These are phyloP conservation scores for Cynaeus angustus DNA, from an alignment of 2,888 invertebrate genomes.

Conservation along the genomic window DNA sequence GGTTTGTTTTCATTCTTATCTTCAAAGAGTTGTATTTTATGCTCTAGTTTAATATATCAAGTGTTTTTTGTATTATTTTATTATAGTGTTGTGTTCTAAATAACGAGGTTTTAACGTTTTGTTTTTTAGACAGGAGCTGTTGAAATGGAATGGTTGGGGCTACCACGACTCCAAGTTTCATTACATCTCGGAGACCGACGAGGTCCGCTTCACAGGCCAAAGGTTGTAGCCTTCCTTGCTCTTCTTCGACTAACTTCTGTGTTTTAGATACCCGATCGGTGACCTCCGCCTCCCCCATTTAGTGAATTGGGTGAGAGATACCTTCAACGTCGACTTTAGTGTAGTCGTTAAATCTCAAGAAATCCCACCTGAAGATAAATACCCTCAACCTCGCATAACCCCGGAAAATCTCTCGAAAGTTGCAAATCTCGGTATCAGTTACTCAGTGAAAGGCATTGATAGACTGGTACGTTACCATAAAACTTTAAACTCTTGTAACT, in stretches of 20 bases:
- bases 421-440: constrained; percentile 73
- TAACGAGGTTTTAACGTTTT: too few relatives aligned
- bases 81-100: too few relatives aligned
- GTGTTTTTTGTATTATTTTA: too few relatives aligned
- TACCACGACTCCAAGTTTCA: constrained; percentile 95
- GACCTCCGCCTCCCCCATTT: constrained; percentile 84
- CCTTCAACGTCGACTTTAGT: constrained; percentile 80
- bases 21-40: background rate
- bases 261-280: constrained; percentile 83
- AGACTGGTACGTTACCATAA: constrained; percentile 73
- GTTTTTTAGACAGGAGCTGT: constrained; percentile 85
- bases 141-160: constrained; percentile 99
- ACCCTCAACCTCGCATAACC: constrained; percentile 80
- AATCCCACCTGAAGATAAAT: constrained; percentile 72
- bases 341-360: constrained; percentile 75
- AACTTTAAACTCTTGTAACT: background rate
- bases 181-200: constrained; percentile 76
- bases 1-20: background rate
- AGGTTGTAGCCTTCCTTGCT: constrained; percentile 75
- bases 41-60: too few relatives aligned
- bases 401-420: constrained; percentile 77
- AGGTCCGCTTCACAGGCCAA: constrained; percentile 88
- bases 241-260: background rate
- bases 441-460: constrained; percentile 86
- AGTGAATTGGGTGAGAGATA: constrained; percentile 84